phyloP scores from a whole-genome alignment of 2,797 vertebrate genomes.

The Taeniopygia guttata region DNA sequence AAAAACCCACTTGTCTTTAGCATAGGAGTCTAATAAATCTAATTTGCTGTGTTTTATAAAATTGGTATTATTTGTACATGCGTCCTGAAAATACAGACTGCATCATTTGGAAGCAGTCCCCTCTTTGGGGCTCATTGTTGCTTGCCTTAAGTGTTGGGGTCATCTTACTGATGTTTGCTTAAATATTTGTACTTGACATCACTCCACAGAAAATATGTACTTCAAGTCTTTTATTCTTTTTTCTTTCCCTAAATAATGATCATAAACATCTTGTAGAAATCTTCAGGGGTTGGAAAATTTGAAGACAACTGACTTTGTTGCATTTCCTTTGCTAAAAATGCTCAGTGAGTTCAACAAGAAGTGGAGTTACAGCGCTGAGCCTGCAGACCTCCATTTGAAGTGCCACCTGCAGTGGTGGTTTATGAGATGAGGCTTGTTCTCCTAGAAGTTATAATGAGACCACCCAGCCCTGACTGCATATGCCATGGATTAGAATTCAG shows the following conservation, averaged over 20 bases:
- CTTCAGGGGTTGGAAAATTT: background rate
- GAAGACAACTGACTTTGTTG: background rate
- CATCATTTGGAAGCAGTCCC: background rate
- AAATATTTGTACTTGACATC: background rate
- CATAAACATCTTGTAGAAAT: background rate
- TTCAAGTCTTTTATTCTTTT: background rate
- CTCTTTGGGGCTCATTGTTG: background rate
- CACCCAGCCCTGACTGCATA: conserved; percentile 44
- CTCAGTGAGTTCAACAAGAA: background rate
- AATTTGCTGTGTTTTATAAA: background rate
- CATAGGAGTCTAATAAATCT: background rate
- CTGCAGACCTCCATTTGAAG: background rate
- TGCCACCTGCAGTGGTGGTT: conserved; percentile 54
- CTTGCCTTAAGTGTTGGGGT: background rate
- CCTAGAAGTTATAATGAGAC: conserved; percentile 50
- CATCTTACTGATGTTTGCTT: background rate
- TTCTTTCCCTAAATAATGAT: background rate
- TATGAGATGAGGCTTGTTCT: conserved; percentile 45
- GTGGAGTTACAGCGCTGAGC: background rate
- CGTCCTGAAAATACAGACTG: background rate
- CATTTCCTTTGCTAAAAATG: background rate
- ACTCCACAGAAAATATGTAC: background rate
- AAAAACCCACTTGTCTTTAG: background rate
- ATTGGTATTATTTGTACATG: background rate
- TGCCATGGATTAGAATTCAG: conserved; percentile 58